phyloP scores from a whole-genome alignment of 2,888 invertebrate genomes.

The Branchipolynoe longqiensis region DNA sequence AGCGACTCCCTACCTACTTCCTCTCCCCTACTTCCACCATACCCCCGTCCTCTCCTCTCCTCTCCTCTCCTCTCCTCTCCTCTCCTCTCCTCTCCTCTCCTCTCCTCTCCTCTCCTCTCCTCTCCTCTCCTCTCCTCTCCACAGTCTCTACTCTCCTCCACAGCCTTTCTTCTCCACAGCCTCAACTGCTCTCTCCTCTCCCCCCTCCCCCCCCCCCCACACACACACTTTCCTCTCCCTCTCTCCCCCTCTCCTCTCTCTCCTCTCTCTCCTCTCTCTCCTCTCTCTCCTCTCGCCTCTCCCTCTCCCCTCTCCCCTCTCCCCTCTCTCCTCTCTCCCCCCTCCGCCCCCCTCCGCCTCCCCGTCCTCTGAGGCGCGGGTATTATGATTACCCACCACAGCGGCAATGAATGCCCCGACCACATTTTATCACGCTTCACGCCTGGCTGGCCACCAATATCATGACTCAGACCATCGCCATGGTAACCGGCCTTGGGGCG shows the following conservation, averaged over 20 bases:
- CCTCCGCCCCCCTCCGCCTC: background rate
- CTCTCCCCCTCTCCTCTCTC: background rate
- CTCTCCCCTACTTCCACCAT: no score
- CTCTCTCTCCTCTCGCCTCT: background rate
- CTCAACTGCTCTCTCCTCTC: background rate
- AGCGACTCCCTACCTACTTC: no score
- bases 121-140: no score
- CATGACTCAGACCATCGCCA: slow-evolving; percentile 34
- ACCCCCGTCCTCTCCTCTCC: no score
- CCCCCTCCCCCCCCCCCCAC: background rate
- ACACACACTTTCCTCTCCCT: background rate
- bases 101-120: no score
- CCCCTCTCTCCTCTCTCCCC: background rate
- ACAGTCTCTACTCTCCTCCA: no score
- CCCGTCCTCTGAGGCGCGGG: background rate
- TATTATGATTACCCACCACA: slow-evolving; percentile 35
- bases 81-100: no score
- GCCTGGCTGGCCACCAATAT: slow-evolving; percentile 40
- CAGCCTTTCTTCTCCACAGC: background rate
- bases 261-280: background rate
- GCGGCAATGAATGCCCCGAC: background rate
- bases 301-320: background rate
- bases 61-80: no score
- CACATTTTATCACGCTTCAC: slow-evolving; percentile 36
- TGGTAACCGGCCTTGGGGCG: slow-evolving; percentile 13